phyloP scores from a whole-genome alignment of 2,888 invertebrate species.

The Pollenia amentaria region DNA sequence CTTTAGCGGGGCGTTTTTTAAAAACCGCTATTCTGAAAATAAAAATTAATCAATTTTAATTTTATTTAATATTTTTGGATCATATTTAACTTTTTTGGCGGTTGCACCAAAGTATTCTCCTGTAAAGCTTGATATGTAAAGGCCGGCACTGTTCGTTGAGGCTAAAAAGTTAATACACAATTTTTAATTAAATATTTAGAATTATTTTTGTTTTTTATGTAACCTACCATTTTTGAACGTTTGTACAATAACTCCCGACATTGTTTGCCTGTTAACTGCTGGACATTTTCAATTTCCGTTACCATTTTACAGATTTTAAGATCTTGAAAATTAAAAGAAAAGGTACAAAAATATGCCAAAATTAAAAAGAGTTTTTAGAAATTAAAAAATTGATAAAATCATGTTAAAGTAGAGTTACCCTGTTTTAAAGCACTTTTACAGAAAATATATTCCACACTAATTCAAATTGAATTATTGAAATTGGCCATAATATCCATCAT shows the following conservation, averaged over 20 bases:
- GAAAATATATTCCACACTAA: too few relatives aligned
- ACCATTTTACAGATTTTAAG: slow-evolving; percentile 45
- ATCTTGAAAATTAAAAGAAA: background rate
- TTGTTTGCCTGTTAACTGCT: slow-evolving; percentile 74
- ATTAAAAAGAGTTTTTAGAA: slow-evolving; percentile 28
- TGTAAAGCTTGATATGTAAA: slow-evolving; percentile 83
- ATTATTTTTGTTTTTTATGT: background rate
- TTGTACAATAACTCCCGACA: slow-evolving; percentile 75
- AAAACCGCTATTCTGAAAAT: slow-evolving; percentile 79
- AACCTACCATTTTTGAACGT: slow-evolving; percentile 76
- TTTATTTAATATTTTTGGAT: slow-evolving; percentile 52
- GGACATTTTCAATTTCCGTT: slow-evolving; percentile 30
- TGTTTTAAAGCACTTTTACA: too few relatives aligned
- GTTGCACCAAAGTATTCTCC: slow-evolving; percentile 81
- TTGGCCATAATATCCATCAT: too few relatives aligned
- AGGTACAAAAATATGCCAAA: slow-evolving; percentile 40
- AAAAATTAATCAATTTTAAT: background rate
- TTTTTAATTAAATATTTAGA: background rate
- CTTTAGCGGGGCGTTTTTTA: slow-evolving; percentile 79
- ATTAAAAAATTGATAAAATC: slow-evolving; percentile 13
- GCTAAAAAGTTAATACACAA: slow-evolving; percentile 71
- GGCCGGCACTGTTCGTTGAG: slow-evolving; percentile 80
- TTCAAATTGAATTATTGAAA: too few relatives aligned
- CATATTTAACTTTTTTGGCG: slow-evolving; percentile 80
- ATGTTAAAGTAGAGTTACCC: slow-evolving; percentile 4